Percentiles rank a stretch among this genome's conserved stretches.
These are phyloP conservation scores for Cheilosia urbana DNA, from an alignment of 2,888 invertebrate species.

Conservation along the genomic window DNA sequence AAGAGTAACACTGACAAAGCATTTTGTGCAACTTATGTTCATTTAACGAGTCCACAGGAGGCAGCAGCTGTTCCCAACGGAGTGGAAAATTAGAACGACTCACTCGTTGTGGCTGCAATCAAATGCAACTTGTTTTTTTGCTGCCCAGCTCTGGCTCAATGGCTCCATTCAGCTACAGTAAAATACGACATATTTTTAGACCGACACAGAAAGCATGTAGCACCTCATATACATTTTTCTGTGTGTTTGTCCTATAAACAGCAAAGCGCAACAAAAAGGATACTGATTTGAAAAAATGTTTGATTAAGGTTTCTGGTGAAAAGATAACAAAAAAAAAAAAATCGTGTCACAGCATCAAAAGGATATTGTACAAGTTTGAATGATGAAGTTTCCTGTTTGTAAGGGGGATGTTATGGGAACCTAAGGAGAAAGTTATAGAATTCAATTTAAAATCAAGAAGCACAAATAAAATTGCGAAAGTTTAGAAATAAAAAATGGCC, in stretches of 20 bases:
- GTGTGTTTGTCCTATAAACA: constrained; percentile 11
- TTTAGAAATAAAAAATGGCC: neutral
- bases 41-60: constrained; percentile 61
- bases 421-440: constrained; percentile 5
- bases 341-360: constrained; percentile 53
- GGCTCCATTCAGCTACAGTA: constrained; percentile 27
- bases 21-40: constrained; percentile 67
- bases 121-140: constrained; percentile 7
- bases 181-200: constrained; percentile 59
- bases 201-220: constrained; percentile 19
- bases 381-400: neutral
- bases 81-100: constrained; percentile 67
- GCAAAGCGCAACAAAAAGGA: constrained; percentile 33
- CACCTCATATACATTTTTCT: constrained; percentile 16
- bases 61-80: constrained; percentile 56
- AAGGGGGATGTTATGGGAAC: neutral
- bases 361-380: constrained; percentile 19
- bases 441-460: constrained; percentile 12
- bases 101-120: constrained; percentile 54
- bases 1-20: constrained; percentile 39
- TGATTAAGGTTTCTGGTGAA: constrained; percentile 45
- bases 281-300: constrained; percentile 49
- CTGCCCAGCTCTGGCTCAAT: neutral
- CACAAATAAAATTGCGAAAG: neutral
- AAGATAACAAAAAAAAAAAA: constrained; percentile 4